Percentiles rank a stretch among this genome's conserved stretches.
These are phyloP conservation scores for Ictalurus punctatus DNA, from an alignment of 2,113 vertebrate genomes.

Conservation along the genomic window DNA sequence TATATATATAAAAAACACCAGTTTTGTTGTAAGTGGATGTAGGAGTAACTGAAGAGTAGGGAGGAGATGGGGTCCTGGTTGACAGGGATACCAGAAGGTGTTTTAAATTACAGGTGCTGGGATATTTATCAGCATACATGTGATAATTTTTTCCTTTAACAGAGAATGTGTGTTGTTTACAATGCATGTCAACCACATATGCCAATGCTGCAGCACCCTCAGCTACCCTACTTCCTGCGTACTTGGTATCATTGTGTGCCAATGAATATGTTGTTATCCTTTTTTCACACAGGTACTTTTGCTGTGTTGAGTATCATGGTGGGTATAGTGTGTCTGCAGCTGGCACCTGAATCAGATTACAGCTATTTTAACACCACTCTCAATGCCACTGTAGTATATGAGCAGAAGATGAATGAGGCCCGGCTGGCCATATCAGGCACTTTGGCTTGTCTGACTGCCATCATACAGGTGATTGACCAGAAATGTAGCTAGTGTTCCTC, in stretches of 20 bases:
- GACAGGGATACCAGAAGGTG: not conserved
- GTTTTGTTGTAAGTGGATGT: not conserved
- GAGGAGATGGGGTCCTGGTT: not conserved
- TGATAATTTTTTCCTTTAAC: not conserved
- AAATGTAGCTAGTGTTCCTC: not conserved
- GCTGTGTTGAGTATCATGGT: conserved; percentile 93
- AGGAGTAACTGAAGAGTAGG: not conserved
- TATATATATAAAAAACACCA: too few species aligned
- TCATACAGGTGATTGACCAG: conserved; percentile 82
- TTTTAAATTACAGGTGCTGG: not conserved
- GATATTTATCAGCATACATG: not conserved
- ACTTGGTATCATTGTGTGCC: not conserved
- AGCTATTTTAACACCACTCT: conserved; percentile 75
- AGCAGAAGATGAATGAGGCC: conserved; percentile 74
- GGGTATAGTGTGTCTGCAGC: conserved; percentile 81
- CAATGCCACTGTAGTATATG: conserved; percentile 75
- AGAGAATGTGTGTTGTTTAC: not conserved
- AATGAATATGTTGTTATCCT: conserved; percentile 27
- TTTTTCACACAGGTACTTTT: conserved; percentile 78
- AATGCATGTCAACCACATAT: not conserved
- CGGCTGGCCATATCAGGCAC: conserved; percentile 86
- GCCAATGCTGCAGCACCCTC: not conserved
- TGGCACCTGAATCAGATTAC: conserved; percentile 83
- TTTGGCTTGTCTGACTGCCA: conserved; percentile 85
- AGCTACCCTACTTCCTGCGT: not conserved